A percentile compares a stretch with the other conserved stretches of the same genome.
Evolutionary conservation across 2,888 invertebrate genomes (phyloP).

Genomic region (Drosophila kuntzei): DNA sequence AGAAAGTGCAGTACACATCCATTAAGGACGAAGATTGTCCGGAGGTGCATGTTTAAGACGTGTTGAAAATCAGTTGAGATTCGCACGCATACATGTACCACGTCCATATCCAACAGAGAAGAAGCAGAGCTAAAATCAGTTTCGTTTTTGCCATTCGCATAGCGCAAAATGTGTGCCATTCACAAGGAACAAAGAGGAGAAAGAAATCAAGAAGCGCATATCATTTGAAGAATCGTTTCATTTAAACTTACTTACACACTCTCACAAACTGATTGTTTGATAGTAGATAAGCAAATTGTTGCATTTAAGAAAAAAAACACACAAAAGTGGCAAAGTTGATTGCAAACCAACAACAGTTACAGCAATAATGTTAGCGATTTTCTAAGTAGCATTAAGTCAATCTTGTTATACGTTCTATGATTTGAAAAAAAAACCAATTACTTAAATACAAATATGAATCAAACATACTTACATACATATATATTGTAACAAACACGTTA

Average conservation of each 20-base stretch:
- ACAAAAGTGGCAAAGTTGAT: conserved; percentile 46
- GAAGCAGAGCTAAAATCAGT: conserved; percentile 35
- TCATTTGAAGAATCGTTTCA: conserved; percentile 46
- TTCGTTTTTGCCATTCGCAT: conserved; percentile 72
- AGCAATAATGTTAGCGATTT: conserved; percentile 69
- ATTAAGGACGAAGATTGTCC: conserved; percentile 88
- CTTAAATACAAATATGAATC: conserved; percentile 39
- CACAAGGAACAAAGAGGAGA: conserved; percentile 44
- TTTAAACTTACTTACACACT: conserved; percentile 30
- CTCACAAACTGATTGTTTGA: conserved; percentile 61
- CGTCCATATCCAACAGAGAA: conserved; percentile 47
- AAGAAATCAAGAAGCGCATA: conserved; percentile 34
- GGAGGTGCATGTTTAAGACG: conserved; percentile 84
- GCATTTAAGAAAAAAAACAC: conserved; percentile 65
- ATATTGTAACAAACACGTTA: conserved; percentile 80
- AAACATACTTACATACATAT: conserved; percentile 40
- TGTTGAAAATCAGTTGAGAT: neutral
- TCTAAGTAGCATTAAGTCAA: conserved; percentile 65
- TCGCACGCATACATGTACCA: conserved; percentile 18
- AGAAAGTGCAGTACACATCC: conserved; percentile 91
- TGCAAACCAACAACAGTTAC: conserved; percentile 43
- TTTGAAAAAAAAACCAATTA: conserved; percentile 51
- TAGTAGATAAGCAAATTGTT: conserved; percentile 74
- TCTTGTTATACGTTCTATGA: conserved; percentile 66
- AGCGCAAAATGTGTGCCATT: conserved; percentile 73